A percentile compares a stretch with the other conserved stretches of the same genome.
phyloP scores from a whole-genome alignment of 2,888 invertebrate species.

The Magallana nippona region DNA sequence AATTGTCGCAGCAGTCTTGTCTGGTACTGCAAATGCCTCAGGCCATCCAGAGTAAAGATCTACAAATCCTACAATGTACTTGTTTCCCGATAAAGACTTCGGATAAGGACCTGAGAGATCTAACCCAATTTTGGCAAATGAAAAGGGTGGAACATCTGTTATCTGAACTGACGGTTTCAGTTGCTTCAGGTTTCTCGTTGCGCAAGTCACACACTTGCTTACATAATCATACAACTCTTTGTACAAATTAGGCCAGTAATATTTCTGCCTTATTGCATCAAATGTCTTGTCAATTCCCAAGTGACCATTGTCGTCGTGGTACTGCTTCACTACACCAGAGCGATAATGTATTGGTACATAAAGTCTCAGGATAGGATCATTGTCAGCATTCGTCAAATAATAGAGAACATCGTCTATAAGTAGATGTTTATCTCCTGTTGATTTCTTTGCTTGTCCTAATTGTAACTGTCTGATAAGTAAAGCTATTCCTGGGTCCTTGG shows the following conservation, averaged over 20 bases:
- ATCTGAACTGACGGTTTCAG: slow-evolving; percentile 50
- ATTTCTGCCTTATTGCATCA: slow-evolving; percentile 47
- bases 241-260: slow-evolving; percentile 53
- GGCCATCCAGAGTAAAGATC: slow-evolving; percentile 29
- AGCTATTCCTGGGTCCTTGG: slow-evolving; percentile 9
- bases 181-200: slow-evolving; percentile 40
- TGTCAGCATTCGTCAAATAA: slow-evolving; percentile 43
- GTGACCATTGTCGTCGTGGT: slow-evolving; percentile 50
- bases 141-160: slow-evolving; percentile 54
- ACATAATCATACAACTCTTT: slow-evolving; percentile 49
- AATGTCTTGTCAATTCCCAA: slow-evolving; percentile 49
- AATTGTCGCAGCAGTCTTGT: slow-evolving; percentile 29
- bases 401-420: slow-evolving; percentile 42
- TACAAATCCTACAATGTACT: slow-evolving; percentile 36
- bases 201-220: slow-evolving; percentile 42
- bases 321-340: slow-evolving; percentile 36
- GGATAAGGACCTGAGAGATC: slow-evolving; percentile 53
- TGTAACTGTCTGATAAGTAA: slow-evolving; percentile 3
- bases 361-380: slow-evolving; percentile 39
- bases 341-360: slow-evolving; percentile 41
- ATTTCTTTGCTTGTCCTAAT: slow-evolving; percentile 32
- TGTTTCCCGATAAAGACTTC: slow-evolving; percentile 38
- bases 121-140: slow-evolving; percentile 51
- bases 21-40: slow-evolving; percentile 19
- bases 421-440: slow-evolving; percentile 18